phyloP scores from a whole-genome alignment of 2,113 vertebrate species.

The Loxodonta africana region DNA sequence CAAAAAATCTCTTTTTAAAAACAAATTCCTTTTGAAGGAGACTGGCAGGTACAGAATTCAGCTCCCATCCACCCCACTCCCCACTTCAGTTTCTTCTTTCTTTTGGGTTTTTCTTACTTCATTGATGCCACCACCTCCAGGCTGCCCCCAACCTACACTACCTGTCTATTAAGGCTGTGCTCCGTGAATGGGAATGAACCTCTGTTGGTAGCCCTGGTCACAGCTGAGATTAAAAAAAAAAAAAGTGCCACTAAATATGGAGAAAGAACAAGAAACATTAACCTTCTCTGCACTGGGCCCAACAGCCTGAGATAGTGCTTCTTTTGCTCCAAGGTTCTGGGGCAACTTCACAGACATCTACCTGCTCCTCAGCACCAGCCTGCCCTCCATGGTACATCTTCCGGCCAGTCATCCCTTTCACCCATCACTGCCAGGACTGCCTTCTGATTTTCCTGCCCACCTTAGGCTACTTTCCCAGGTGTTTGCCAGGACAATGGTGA shows the following conservation, averaged over 20 bases:
- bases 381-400: background rate
- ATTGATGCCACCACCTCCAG: rapidly evolving
- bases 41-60: background rate
- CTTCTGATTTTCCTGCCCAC: background rate
- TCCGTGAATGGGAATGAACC: background rate
- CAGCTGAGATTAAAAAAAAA: background rate
- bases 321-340: background rate
- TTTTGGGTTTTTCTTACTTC: background rate
- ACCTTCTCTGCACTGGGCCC: background rate
- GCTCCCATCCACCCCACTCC: background rate
- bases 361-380: background rate
- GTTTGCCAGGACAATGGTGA: background rate
- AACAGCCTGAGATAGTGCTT: too few relatives aligned
- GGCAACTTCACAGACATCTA: background rate
- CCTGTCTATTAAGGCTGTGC: background rate
- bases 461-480: background rate
- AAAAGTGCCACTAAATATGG: background rate
- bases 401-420: background rate
- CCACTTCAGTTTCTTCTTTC: background rate
- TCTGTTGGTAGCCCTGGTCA: background rate
- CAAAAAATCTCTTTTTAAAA: background rate
- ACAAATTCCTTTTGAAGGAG: background rate
- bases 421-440: too few relatives aligned
- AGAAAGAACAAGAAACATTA: background rate
- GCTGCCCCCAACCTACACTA: rapidly evolving